phyloP scores from a whole-genome alignment of 2,797 vertebrate genomes.

The Microtus californicus region DNA sequence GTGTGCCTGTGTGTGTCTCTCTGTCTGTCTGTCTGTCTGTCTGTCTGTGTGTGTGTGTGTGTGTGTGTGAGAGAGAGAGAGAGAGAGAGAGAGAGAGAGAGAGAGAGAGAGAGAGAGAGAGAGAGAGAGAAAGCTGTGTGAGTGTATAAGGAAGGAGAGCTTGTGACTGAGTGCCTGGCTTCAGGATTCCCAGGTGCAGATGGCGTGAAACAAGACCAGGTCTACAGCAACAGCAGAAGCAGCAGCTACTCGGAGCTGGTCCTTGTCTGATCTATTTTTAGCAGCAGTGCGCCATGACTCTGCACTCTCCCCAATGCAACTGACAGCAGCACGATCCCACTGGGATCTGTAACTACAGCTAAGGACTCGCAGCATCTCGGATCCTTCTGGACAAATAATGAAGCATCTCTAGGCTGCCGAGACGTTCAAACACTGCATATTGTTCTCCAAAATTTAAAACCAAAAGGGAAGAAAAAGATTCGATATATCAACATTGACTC shows the following conservation, averaged over 20 bases:
- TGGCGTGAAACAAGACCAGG: background rate
- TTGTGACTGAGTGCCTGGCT: background rate
- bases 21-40: no score
- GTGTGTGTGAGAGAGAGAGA: background rate
- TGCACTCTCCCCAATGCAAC: conserved; percentile 51
- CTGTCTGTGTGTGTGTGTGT: background rate
- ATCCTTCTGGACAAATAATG: background rate
- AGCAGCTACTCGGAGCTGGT: conserved; percentile 37
- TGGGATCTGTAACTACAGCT: conserved; percentile 2
- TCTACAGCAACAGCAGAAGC: background rate
- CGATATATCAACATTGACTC: background rate
- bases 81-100: background rate
- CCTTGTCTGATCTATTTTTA: conserved; percentile 72
- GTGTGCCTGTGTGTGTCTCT: background rate
- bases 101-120: background rate
- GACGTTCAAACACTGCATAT: background rate
- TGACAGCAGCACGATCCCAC: background rate
- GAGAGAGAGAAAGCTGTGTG: background rate
- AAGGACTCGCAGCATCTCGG: background rate
- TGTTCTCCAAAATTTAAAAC: conserved; percentile 51
- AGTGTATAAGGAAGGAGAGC: background rate
- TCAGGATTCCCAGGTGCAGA: background rate
- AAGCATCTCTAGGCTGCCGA: conserved; percentile 38
- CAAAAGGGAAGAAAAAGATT: conserved; percentile 16
- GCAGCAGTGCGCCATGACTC: conserved; percentile 48